phyloP scores from a whole-genome alignment of 2,113 vertebrate species.

The Setophaga petechia region DNA sequence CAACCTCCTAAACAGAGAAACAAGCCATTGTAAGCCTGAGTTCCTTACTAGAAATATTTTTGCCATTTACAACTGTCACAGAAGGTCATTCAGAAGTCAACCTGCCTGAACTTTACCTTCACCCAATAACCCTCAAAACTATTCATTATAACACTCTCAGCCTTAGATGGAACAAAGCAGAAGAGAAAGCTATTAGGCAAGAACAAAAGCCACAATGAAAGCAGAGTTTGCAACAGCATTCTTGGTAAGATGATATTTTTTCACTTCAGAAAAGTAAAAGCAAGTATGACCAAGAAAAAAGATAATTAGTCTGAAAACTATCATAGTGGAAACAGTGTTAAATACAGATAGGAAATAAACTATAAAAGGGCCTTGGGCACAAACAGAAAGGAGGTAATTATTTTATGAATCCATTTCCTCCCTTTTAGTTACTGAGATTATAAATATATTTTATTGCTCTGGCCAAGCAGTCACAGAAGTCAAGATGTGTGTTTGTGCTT shows the following conservation, averaged over 20 bases:
- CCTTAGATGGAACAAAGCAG: not conserved
- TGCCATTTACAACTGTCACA: conserved; percentile 26
- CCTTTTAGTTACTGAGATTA: not conserved
- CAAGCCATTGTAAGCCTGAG: not conserved
- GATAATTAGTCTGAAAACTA: not conserved
- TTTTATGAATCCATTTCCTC: conserved; percentile 5
- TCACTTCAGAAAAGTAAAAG: not conserved
- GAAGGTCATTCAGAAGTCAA: conserved; percentile 19
- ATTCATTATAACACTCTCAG: not conserved
- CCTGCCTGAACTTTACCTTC: conserved; percentile 50
- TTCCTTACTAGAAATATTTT: not conserved
- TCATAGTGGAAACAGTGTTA: not conserved
- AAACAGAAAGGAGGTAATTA: conserved; percentile 1
- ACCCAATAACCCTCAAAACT: not conserved
- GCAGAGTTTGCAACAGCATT: not conserved
- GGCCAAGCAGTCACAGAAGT: not conserved
- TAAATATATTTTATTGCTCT: not conserved
- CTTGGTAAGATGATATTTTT: not conserved
- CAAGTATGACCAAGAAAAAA: not conserved
- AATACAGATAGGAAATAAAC: not conserved
- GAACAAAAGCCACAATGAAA: not conserved
- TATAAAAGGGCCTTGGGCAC: not conserved
- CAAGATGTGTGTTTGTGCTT: not conserved
- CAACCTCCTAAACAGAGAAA: not conserved
- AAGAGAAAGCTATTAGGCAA: not conserved